These are phyloP conservation scores for Pimpla rufipes DNA, from an alignment of 2,888 invertebrate species.

Conservation along the genomic window DNA sequence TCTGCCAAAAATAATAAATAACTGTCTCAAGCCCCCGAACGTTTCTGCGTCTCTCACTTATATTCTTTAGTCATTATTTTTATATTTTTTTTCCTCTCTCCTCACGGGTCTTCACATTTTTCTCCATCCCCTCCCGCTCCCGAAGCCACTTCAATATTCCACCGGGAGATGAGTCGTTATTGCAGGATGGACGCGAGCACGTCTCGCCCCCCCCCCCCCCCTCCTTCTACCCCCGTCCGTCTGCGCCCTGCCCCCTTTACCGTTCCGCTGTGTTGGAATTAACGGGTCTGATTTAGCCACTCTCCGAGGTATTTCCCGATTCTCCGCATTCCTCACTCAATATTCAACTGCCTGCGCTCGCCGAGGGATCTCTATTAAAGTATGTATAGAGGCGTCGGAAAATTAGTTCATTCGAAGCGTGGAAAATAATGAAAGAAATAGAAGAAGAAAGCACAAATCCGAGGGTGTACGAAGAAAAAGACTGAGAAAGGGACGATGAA, in stretches of 20 bases:
- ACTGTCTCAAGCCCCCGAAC: conserved; percentile 40
- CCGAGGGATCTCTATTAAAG: conserved; percentile 21
- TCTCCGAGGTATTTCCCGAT: conserved; percentile 32
- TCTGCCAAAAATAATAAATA: conserved; percentile 60
- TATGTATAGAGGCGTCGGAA: conserved; percentile 37
- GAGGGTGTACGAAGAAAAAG: not conserved
- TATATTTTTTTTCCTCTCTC: conserved; percentile 40
- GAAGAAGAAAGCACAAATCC: conserved; percentile 6
- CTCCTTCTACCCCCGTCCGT: not conserved
- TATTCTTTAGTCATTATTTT: conserved; percentile 50
- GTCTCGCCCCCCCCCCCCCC: conserved; percentile 10
- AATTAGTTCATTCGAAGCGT: conserved; percentile 50
- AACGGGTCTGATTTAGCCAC: conserved; percentile 44
- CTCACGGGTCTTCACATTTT: conserved; percentile 24
- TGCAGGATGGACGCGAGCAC: conserved; percentile 38
- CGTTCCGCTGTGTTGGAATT: conserved; percentile 31
- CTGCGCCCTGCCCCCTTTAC: not conserved
- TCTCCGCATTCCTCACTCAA: conserved; percentile 47
- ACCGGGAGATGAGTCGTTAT: conserved; percentile 47
- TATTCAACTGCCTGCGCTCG: conserved; percentile 39
- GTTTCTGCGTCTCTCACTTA: conserved; percentile 38
- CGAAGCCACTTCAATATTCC: conserved; percentile 50
- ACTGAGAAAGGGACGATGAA: not conserved
- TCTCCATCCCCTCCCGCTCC: not conserved
- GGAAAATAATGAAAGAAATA: conserved; percentile 25